These are phyloP conservation scores for Kradibia gibbosae DNA, from an alignment of 1,140 invertebrate genomes.

Conservation along the genomic window DNA sequence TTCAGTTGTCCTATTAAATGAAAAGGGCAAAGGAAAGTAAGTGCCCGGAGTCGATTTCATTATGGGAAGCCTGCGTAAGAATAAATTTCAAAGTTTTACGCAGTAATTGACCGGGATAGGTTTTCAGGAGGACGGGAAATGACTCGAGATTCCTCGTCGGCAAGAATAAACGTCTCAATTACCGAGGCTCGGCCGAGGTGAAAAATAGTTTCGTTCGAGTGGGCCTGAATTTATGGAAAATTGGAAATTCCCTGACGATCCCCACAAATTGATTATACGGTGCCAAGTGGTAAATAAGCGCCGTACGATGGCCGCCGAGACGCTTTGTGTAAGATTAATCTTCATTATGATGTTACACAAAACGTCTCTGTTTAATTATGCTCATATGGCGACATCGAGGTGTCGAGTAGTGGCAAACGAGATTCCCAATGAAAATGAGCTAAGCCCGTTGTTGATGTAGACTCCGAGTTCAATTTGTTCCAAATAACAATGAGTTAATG, in stretches of 20 bases:
- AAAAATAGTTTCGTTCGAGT: not conserved
- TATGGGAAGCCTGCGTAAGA: too few species aligned
- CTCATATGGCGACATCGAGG: constrained; percentile 68
- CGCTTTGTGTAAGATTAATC: constrained; percentile 62
- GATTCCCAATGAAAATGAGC: constrained; percentile 50
- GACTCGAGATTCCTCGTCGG: constrained; percentile 11
- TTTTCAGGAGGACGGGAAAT: constrained; percentile 3
- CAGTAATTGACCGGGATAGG: not conserved
- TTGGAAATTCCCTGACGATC: not conserved
- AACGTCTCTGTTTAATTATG: constrained; percentile 49
- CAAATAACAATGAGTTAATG: constrained; percentile 52
- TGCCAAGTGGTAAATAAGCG: constrained; percentile 47
- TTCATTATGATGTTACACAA: constrained; percentile 71
- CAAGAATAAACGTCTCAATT: constrained; percentile 30
- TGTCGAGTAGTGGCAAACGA: constrained; percentile 61
- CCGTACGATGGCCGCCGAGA: not conserved
- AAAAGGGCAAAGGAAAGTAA: too few species aligned
- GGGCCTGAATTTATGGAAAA: not conserved
- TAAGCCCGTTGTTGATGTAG: constrained; percentile 32
- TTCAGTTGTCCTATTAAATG: too few species aligned
- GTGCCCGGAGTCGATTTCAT: too few species aligned
- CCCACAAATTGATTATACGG: constrained; percentile 38
- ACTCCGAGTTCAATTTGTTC: constrained; percentile 50
- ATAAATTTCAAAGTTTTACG: not conserved
- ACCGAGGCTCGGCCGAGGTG: not conserved